Conservation (phyloP, 2,113 vertebrate species). For the Platysternon megacephalum region DNA sequence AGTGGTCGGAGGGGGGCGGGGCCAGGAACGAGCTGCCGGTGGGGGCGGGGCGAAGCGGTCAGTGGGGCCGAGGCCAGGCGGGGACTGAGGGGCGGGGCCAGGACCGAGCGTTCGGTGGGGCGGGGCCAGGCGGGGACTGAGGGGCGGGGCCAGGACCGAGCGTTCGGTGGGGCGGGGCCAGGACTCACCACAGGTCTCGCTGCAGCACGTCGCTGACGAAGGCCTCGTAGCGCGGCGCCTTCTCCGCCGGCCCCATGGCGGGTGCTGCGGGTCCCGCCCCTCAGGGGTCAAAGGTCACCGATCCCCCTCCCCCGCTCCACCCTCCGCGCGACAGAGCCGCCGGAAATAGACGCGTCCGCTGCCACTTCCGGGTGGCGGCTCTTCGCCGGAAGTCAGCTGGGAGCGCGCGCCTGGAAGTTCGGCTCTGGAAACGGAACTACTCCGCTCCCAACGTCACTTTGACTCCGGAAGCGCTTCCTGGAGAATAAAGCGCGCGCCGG, state of each 20-base stretch:
- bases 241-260: constrained; percentile 45
- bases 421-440: too few species aligned
- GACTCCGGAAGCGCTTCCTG: too few species aligned
- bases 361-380: too few species aligned
- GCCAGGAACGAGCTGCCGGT: not conserved
- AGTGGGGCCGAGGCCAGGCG: not conserved
- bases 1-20: too few species aligned
- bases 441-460: too few species aligned
- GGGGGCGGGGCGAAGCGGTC: not conserved
- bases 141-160: not conserved
- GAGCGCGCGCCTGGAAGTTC: too few species aligned
- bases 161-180: too few species aligned
- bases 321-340: too few species aligned
- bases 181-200: constrained; percentile 86
- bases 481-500: too few species aligned
- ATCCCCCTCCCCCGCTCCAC: not conserved
- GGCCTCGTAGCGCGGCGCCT: constrained; percentile 86
- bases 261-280: not conserved
- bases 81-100: not conserved
- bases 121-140: not conserved
- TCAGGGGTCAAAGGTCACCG: not conserved
- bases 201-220: constrained; percentile 88
- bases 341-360: too few species aligned
- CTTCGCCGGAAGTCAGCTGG: too few species aligned
- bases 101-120: not conserved